Conservation (phyloP, 2,888 invertebrate genomes). For the Meghimatium bilineatum region DNA sequence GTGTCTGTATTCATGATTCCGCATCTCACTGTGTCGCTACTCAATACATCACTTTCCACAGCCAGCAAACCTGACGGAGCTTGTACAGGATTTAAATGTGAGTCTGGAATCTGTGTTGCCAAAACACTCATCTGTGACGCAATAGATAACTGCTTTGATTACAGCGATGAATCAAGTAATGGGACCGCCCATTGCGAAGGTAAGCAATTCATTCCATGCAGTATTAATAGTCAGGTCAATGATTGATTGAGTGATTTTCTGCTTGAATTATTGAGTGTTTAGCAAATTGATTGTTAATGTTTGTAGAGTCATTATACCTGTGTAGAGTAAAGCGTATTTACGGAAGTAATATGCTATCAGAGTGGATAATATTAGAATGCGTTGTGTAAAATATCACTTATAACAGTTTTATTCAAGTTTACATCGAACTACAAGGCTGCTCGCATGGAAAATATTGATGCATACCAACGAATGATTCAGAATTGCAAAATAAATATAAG, state of each 20-base stretch:
- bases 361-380: no score
- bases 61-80: slow-evolving; percentile 23
- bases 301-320: neutral
- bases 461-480: no score
- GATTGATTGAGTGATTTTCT: neutral
- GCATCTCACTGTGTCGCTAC: neutral
- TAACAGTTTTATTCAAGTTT: no score
- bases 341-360: no score
- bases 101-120: slow-evolving; percentile 52
- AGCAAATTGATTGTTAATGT: neutral
- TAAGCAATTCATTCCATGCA: slow-evolving; percentile 20
- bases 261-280: neutral
- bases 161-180: slow-evolving; percentile 53
- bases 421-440: no score
- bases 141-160: slow-evolving; percentile 54
- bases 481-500: no score
- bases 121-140: slow-evolving; percentile 54
- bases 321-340: no score
- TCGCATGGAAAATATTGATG: no score
- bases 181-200: slow-evolving; percentile 52
- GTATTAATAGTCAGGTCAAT: neutral
- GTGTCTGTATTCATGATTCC: neutral
- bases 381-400: no score
- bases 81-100: slow-evolving; percentile 48
- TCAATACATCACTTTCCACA: neutral